These are phyloP conservation scores for Parazoanthus darwini DNA, from an alignment of 92 coral and sea anemone genomes.

Conservation along the genomic window DNA sequence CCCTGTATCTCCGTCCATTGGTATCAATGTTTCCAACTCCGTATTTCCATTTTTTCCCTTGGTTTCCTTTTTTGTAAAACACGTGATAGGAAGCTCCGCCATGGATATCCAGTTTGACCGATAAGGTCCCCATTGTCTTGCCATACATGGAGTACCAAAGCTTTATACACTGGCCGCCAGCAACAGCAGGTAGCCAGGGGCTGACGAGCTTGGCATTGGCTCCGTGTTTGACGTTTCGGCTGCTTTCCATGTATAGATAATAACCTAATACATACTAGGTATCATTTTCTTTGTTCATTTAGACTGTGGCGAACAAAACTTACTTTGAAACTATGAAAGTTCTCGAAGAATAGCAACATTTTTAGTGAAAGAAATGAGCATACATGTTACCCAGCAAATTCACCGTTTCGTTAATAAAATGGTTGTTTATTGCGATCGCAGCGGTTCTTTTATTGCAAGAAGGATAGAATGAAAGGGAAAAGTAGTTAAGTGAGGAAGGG, in stretches of 20 bases:
- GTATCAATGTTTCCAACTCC: slow-evolving; percentile 69
- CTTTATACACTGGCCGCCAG: slow-evolving; percentile 79
- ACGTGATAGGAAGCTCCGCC: slow-evolving; percentile 36
- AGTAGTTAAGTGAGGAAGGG: not conserved
- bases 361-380: no score
- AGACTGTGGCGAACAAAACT: no score
- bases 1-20: slow-evolving; percentile 57
- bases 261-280: slow-evolving; percentile 51
- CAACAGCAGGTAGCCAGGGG: slow-evolving; percentile 47
- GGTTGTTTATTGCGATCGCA: no score
- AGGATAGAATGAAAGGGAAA: not conserved
- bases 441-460: not conserved
- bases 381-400: no score
- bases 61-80: slow-evolving; percentile 74
- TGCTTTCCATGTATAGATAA: slow-evolving; percentile 83
- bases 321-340: no score
- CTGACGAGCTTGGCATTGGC: slow-evolving; percentile 65
- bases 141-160: slow-evolving; percentile 88
- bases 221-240: slow-evolving; percentile 33
- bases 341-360: no score
- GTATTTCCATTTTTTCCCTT: slow-evolving; percentile 73
- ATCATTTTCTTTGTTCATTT: not conserved
- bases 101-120: slow-evolving; percentile 48
- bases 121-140: slow-evolving; percentile 62
- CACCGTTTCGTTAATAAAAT: no score